Base-by-base conservation (phyloP, 2,888 invertebrate species). In the Synergus gifuensis region DNA sequence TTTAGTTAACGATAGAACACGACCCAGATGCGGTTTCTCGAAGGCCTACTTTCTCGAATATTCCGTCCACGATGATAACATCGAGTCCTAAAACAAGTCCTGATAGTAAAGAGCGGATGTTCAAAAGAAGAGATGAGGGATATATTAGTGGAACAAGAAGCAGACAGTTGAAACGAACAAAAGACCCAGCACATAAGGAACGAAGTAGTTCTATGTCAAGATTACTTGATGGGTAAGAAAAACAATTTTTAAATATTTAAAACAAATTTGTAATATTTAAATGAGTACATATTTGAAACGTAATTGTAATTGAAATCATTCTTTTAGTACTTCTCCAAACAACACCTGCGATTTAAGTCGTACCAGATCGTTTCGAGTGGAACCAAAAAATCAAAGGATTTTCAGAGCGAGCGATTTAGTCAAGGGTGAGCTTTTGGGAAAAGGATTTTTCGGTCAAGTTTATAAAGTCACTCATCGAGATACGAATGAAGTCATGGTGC, bases 371-470 rank as follows among this genome's bases (percentile, higher is more conserved):
- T 98, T 98, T 93, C 95, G 97, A 63, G 95, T 95, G 7, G 96
- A 96, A 88, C 93, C 95, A 93, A 93, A 94, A 90, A 92, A 94
- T 93, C 93, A 95, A 93, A 94, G 97, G 78, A 97, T 98, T 81
- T 98, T 98, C 93, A 94, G 98, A 4, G 97, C 98, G n/a, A 95
- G 96, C 36, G 98, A 98, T 93, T 93, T 98, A 77, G 95, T 98
- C 22, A 95, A 96, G 93, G 98, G 98, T 58, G 98, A 98, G 91
- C 93, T 98, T 7, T 93, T 98, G 16, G 98, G 98, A 4, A 96
- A 97, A 88, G 98, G 98, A 0, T 98, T 98, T 93, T 98, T 98
- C 92, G 98, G 98, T 1, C 97, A 98, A 92, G 97, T 97, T 80
- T 97, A 95, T 92, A 96, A 97, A 93, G 98, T 98, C 79, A 98